Base-by-base conservation (phyloP, 1,140 invertebrate genomes). In the Drosophila nasuta region DNA sequence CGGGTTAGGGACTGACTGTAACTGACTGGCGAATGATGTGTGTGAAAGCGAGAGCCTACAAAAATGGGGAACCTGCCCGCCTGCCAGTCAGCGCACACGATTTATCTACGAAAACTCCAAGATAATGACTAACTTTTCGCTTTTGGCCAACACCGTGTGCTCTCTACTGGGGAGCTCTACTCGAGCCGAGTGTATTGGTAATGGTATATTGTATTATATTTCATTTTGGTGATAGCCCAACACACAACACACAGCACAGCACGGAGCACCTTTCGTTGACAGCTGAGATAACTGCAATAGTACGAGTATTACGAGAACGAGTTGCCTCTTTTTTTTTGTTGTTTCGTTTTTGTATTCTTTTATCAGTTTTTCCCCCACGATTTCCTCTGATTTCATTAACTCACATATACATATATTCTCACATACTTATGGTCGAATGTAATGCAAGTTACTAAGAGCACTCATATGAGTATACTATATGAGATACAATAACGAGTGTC, bases 81-180 rank as follows among this genome's bases (percentile, higher is more conserved):
- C 65, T 77, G 57, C 69, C 63, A 25, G 20, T 25, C 20, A 25
- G 20, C 20, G 20, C 20, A 48, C 48, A 35, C 83, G 83, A 89
- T 89, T 88, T 88, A 88, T 88, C 83, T 88, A 85, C 85, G 81
- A 81, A 88, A 86, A 88, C 86, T 88, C 85, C 81, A 88, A 88
- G 83, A 88, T 88, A 88, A 89, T 88, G 76, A 71, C 71, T 78
- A 80, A 70, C 82, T 75, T 65, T 79, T 71, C 20, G 51, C 52
- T 66, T 76, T 79, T 75, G 67, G 67, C 46, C 60, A 74, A 68
- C 7, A 25, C 45, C 5, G 41, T 7, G 33, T 11, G 33, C 46
- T 20, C 28, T 52, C 49, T 28, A 52, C 49, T 52, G 20, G 49
- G 25, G 20, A 38, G 25, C 52, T 56, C 52, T 13, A 35, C 52